Base-by-base conservation (phyloP, 2,797 vertebrate genomes). In the Botia almorhae region DNA sequence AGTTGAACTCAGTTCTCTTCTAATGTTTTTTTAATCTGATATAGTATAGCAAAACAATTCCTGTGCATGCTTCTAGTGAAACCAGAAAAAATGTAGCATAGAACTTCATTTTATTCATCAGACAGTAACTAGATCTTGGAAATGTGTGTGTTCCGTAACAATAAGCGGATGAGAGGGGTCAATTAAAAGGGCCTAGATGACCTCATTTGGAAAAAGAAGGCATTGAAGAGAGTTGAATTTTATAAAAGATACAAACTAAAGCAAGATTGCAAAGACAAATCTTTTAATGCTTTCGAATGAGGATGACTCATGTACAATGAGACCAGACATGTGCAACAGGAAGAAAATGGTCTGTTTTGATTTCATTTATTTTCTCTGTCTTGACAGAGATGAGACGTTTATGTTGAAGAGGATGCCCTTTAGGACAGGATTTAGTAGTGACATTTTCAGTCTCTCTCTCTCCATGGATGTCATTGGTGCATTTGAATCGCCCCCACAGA, bases 361-460 rank as follows among this genome's bases (percentile, higher is more conserved):
- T 69, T 46, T 43, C 51, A 50, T 46, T 58, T 60, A 58, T 33
- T 69, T 7, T 69, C n/a, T 33, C 12, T 36, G 26, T 50, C 69
- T 69, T 23, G 61, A 78, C 64, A 11, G 19, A 60, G 23, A 4
- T 33, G 23, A 26, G 23, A 26, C 71, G 70, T 69, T 74, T 80
- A 79, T 82, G 68, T 76, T 4, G 8, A 58, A 21, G 51, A 71
- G 19, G 71, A 72, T 76, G 78, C 78, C 78, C 61, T 85, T 78
- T 72, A 64, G 69, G 61, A 29, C 50, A 23, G 68, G 64, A 77
- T 80, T 85, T 82, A 61, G 50, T 50, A 36, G 53, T 68, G 71
- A 74, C 69, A 79, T 80, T 83, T 83, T 63, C 43, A 56, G 21
- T 8, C 50, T 26, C 43, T n/a, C 48, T 16, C 39, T 48, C 16